phyloP scores from a whole-genome alignment of 2,888 invertebrate genomes.

The Dryomyza anilis region DNA sequence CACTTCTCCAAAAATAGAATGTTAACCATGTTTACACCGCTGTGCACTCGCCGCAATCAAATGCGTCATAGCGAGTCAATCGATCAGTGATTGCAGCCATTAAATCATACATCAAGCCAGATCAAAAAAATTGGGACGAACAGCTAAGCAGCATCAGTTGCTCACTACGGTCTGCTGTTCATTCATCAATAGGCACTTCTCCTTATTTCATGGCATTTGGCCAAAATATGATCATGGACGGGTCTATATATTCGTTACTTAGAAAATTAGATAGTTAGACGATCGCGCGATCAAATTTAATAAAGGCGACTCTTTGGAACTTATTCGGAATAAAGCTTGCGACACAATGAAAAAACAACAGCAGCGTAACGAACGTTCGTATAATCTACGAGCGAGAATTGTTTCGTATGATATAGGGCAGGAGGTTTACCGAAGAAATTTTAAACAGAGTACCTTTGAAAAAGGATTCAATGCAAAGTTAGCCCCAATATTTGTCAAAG shows the following conservation, averaged over 20 bases:
- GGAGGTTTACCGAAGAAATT: constrained; percentile 10
- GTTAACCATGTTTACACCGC: constrained; percentile 22
- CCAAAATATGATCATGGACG: constrained; percentile 16
- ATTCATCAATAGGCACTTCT: constrained; percentile 22
- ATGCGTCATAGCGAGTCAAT: constrained; percentile 30
- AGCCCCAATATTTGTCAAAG: no score
- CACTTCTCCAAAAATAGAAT: constrained; percentile 2
- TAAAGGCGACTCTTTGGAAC: constrained; percentile 9
- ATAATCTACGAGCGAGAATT: constrained; percentile 8
- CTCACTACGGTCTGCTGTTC: constrained; percentile 18
- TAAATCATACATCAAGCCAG: constrained; percentile 21
- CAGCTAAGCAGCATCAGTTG: constrained; percentile 21
- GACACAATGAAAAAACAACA: not conserved
- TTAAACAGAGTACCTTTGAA: constrained; percentile 13
- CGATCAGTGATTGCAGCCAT: constrained; percentile 28
- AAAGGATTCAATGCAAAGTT: not conserved
- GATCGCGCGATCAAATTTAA: constrained; percentile 12
- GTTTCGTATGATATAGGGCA: not conserved
- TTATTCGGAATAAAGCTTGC: not conserved
- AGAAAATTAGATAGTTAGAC: constrained; percentile 18
- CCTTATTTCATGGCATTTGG: constrained; percentile 22
- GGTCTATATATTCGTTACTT: constrained; percentile 2
- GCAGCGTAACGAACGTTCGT: not conserved
- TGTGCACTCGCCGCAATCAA: constrained; percentile 23
- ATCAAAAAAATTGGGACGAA: constrained; percentile 32